Conservation (phyloP, 2,113 vertebrate genomes). For the Gymnogyps californianus region DNA sequence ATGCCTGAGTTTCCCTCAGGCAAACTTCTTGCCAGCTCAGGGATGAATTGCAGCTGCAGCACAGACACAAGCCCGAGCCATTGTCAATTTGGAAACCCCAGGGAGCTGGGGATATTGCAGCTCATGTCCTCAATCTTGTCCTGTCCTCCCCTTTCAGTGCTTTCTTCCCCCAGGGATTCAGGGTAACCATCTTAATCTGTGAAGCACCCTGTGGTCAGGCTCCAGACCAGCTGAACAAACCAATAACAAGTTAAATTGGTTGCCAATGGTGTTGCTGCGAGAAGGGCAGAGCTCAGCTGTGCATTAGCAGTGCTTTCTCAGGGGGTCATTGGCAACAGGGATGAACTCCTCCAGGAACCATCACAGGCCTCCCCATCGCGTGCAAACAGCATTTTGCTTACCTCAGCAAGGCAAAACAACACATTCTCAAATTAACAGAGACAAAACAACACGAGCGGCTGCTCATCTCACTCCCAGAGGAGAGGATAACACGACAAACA, state of each 20-base stretch:
- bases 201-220: background rate
- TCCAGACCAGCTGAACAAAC: background rate
- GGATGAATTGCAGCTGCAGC: background rate
- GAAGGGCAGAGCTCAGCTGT: background rate
- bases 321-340: fast-evolving
- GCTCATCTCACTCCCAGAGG: background rate
- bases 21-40: background rate
- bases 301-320: background rate
- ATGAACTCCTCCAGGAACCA: background rate
- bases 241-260: background rate
- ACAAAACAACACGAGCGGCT: fast-evolving
- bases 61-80: background rate
- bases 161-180: background rate
- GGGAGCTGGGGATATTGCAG: background rate
- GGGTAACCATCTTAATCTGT: background rate
- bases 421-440: background rate
- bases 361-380: background rate
- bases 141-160: background rate
- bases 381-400: background rate
- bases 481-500: background rate
- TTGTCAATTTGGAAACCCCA: background rate
- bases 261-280: background rate
- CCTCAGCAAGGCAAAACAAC: background rate
- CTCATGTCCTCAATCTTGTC: background rate
- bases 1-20: background rate